These are phyloP conservation scores for Hydra vulgaris DNA, from an alignment of 30 jellyfish, hydroid and myxozoan species.

Conservation along the genomic window DNA sequence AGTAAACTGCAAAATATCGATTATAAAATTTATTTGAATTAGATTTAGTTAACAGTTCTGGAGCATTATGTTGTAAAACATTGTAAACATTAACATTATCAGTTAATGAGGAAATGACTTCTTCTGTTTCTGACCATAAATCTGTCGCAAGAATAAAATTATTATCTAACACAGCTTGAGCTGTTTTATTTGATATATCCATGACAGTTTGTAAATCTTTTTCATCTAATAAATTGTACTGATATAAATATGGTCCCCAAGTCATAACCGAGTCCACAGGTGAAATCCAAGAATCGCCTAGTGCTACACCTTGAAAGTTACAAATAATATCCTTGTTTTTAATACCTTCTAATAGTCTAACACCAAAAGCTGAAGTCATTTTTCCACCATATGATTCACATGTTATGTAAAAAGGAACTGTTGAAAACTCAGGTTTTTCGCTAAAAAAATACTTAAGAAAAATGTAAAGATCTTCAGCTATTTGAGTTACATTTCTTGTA, in stretches of 20 bases:
- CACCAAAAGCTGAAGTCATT: conserved; percentile 79
- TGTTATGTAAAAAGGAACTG: conserved; percentile 47
- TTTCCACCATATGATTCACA: conserved; percentile 91
- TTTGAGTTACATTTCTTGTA: conserved; percentile 61
- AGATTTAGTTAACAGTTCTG: conserved; percentile 35
- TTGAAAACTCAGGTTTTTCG: conserved; percentile 33
- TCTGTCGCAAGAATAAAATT: conserved; percentile 43
- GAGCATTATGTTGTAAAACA: conserved; percentile 78
- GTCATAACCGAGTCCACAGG: conserved; percentile 84
- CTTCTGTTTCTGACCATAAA: conserved; percentile 65
- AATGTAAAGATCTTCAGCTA: conserved; percentile 66
- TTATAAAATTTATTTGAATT: conserved; percentile 3
- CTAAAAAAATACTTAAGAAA: conserved; percentile 37
- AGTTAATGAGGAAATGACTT: conserved; percentile 39
- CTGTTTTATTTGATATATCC: conserved; percentile 41
- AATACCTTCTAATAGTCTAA: conserved; percentile 41
- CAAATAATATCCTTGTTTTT: conserved; percentile 35
- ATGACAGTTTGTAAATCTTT: conserved; percentile 30
- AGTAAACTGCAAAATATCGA: conserved; percentile 46
- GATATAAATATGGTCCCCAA: conserved; percentile 83
- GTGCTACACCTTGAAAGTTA: conserved; percentile 69
- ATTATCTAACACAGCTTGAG: conserved; percentile 32
- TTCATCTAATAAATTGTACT: conserved; percentile 51
- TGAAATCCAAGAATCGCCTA: conserved; percentile 92
- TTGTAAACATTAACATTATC: conserved; percentile 80